Conservation (phyloP, 2,113 vertebrate genomes). For the Tragelaphus strepsiceros region DNA sequence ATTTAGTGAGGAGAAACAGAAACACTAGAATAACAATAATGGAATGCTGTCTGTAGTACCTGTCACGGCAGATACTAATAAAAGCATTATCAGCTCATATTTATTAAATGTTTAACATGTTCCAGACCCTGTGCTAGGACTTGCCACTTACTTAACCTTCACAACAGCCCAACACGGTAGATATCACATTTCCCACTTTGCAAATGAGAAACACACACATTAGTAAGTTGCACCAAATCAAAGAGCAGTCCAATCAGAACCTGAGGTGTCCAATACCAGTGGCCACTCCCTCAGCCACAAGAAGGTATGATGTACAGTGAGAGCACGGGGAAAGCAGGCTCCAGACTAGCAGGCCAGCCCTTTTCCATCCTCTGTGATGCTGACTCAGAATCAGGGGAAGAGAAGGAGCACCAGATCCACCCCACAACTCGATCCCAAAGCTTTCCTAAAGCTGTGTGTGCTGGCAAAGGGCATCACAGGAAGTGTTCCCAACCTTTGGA, state of each 20-base stretch:
- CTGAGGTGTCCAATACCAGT: neutral
- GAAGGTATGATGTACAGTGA: neutral
- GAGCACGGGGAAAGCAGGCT: neutral
- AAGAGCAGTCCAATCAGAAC: neutral
- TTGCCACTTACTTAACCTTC: neutral
- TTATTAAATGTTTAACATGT: neutral
- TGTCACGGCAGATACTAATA: neutral
- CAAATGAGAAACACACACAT: neutral
- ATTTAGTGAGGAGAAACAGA: conserved; percentile 6
- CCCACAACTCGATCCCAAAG: neutral
- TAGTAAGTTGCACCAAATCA: neutral
- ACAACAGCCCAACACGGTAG: neutral
- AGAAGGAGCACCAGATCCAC: neutral
- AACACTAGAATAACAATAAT: neutral
- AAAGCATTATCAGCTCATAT: neutral
- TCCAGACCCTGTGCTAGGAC: neutral
- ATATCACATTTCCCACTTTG: neutral
- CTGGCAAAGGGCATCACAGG: neutral
- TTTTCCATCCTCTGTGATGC: neutral
- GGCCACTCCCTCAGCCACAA: neutral
- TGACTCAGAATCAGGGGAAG: neutral
- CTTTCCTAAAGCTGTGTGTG: neutral
- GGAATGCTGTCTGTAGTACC: neutral
- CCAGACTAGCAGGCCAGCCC: neutral
- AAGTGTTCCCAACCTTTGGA: neutral